Evolutionary conservation across 2,113 vertebrate species (phyloP), one percentile per base, ranked within the genome.

Genomic region (Prietella phreatophila): DNA sequence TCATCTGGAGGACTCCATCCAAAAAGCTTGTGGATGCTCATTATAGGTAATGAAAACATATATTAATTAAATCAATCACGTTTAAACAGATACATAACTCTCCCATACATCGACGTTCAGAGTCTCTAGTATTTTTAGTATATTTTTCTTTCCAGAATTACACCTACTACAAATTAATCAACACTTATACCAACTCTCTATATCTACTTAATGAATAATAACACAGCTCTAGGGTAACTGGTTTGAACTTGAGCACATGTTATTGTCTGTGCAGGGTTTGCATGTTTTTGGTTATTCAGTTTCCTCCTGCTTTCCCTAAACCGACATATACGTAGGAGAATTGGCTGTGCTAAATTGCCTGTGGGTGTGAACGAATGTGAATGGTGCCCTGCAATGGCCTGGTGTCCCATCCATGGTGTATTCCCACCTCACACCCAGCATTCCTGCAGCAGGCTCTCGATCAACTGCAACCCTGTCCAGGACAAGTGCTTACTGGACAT

Each of bases 1-100:
- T 98, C 89, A 90, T 98, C 61, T 99, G 98, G 98, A 96, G 97
- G 33, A 95, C 97, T 60, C 98, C 98, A 0, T 97, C 96, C 2
- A 97, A 96, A 89, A 96, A 96, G 80, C 94, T 97, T 87, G 95
- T 98, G 71, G 97, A 99, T 87, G 90, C 95, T 2, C 93, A 96
- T 9, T 97, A 96, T 93, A 98, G 98, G 98, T 99, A 91, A 89
- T 63, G 33, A n/a, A 90, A 75, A 85, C 78, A 65, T 10, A 33
- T 17, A 60, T 53, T 71, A 81, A 67, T 33, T n/a, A n/a, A 5
- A 42, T 75, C 2, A 11, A 5, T 15, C 47, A 73, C 80, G 56
- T 36, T 60, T 22, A 58, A 71, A 7, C 50, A 58, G 6, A 14
- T 14, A 83, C 53, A 17, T 39, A 30, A 30, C 61, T n/a, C 17